Evolutionary conservation across 1,140 invertebrate genomes (phyloP).

Genomic region (Drosophila virilis): DNA sequence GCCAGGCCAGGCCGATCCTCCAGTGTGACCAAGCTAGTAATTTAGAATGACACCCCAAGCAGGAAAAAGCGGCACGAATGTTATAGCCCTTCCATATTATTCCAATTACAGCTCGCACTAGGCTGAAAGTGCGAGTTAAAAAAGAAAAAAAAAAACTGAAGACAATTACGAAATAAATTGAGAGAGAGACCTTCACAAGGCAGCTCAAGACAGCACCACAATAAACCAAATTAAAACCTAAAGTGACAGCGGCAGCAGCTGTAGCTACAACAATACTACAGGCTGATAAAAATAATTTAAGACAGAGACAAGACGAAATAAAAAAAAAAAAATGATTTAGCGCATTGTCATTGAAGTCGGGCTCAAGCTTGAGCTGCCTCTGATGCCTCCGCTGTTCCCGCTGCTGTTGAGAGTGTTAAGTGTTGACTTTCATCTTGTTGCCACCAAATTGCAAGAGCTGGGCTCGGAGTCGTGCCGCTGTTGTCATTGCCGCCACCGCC

Average conservation of each 20-base stretch:
- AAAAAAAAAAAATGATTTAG: conserved; percentile 59
- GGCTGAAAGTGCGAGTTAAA: conserved; percentile 20
- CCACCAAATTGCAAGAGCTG: conserved; percentile 28
- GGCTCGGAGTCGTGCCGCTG: conserved; percentile 43
- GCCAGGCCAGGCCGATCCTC: background rate
- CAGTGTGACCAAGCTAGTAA: conserved; percentile 1
- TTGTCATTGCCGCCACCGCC: conserved; percentile 51
- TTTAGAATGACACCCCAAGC: conserved; percentile 36
- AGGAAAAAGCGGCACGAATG: conserved; percentile 19
- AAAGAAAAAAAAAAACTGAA: conserved; percentile 28
- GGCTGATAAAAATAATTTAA: conserved; percentile 71
- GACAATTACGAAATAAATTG: conserved; percentile 63
- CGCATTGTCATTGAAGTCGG: conserved; percentile 70
- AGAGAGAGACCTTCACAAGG: conserved; percentile 65
- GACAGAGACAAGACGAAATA: conserved; percentile 26
- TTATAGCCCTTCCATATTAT: conserved; percentile 7
- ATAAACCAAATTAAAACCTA: conserved; percentile 72
- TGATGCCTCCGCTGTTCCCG: conserved; percentile 8
- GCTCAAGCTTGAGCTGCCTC: conserved; percentile 11
- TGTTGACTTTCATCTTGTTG: conserved; percentile 80
- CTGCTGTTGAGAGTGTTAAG: conserved; percentile 60
- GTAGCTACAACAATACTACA: conserved; percentile 26
- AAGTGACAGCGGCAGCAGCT: conserved; percentile 61
- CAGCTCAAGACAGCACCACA: conserved; percentile 59
- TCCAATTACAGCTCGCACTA: conserved; percentile 45